Base-by-base conservation (phyloP, 2,797 vertebrate species). In the Florisuga fusca region DNA sequence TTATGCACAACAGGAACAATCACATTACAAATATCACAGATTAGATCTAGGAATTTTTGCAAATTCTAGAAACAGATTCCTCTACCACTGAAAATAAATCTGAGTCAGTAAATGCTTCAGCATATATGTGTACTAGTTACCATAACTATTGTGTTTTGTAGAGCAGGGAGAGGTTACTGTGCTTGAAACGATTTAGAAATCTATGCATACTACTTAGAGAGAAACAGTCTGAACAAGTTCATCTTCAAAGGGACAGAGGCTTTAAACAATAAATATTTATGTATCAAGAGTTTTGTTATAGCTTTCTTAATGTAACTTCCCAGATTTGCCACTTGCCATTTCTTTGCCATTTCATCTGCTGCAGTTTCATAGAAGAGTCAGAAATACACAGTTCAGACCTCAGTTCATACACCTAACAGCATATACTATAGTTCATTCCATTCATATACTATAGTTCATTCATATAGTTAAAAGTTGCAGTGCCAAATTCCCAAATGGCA, bases 211-310 rank as follows among this genome's bases (percentile, higher is more conserved):
- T 59, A 38, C 19, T 64, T 51, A 6, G 11, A 45, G 54, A 90
- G 17, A 59, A 93, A 87, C 92, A 87, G 81, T 87, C 51, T 89
- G 63, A 93, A 79, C 87, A 61, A 54, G 81, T 69, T 46, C 13
- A 8, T n/a, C 54, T 51, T 51, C 62, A 58, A 75, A 84, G 34
- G 19, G 46, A 38, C 3, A 66, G 12, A 55, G 4, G 27, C 29
- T 81, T 86, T 80, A 67, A 75, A 38, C 41, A 82, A 33, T 54
- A 74, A 51, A 4, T 61, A 86, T 55, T 59, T 87, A 69, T 54
- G 43, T 81, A 72, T 68, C 76, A 53, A 68, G 88, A 84, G 23
- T 54, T 75, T 29, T 31, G 7, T 46, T 82, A 36, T 7, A 62
- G 34, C 61, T 69, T 15, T 86, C 38, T 48, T 33, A 46, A 12